Percentiles rank a stretch among this genome's conserved stretches.
These are phyloP conservation scores for Crotalus horridus DNA, from an alignment of 2,113 vertebrate species.

Conservation along the genomic window DNA sequence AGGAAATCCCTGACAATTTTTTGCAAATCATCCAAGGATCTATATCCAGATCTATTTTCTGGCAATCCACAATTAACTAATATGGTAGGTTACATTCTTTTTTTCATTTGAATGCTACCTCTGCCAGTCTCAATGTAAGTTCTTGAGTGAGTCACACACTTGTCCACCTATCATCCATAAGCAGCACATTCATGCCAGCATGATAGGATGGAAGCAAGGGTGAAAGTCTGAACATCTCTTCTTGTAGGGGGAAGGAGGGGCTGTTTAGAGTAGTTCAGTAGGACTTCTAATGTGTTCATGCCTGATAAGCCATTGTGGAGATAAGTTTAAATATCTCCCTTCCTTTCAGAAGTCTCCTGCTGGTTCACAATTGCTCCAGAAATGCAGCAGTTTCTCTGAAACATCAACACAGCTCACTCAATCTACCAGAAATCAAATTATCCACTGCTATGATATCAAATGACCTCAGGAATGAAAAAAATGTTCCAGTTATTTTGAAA, in stretches of 20 bases:
- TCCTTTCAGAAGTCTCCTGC: background rate
- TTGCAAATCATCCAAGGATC: background rate
- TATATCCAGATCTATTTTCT: background rate
- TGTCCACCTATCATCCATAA: background rate
- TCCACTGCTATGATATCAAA: background rate
- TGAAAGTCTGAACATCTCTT: background rate
- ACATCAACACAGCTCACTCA: background rate
- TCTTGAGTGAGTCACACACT: background rate
- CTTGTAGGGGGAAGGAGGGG: background rate
- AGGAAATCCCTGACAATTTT: background rate
- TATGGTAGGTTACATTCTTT: background rate
- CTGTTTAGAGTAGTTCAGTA: background rate
- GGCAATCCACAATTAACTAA: background rate
- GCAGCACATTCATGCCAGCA: background rate
- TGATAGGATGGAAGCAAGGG: background rate
- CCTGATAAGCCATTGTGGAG: background rate
- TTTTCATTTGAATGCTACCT: background rate
- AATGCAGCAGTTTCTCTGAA: background rate
- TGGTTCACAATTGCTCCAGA: background rate
- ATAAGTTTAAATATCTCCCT: background rate
- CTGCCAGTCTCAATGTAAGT: background rate
- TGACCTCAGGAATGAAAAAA: background rate
- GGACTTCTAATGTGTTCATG: background rate
- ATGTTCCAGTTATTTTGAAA: background rate
- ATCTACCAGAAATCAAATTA: background rate